Percentiles rank a stretch among this genome's conserved stretches.
phyloP scores from a whole-genome alignment of 2,797 vertebrate species.

The Botia almorhae region DNA sequence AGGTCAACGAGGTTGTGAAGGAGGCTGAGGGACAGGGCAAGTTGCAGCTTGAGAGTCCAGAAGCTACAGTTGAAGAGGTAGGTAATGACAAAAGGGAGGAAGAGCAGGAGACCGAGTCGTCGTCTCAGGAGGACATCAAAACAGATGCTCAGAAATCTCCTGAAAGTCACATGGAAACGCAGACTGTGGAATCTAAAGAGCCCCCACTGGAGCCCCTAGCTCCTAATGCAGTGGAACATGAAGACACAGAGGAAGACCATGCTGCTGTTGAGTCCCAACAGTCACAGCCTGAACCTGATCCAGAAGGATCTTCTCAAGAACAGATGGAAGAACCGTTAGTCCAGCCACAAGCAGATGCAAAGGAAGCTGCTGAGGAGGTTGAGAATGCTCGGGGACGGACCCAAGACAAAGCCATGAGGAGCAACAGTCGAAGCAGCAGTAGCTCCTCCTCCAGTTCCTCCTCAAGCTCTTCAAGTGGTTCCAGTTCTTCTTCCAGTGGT shows the following conservation, averaged over 20 bases:
- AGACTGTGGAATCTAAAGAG: constrained; percentile 26
- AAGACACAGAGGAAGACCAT: not conserved
- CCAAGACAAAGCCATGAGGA: constrained; percentile 79
- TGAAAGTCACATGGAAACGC: constrained; percentile 29
- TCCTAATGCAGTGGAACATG: not conserved
- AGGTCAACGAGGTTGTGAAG: constrained; percentile 69
- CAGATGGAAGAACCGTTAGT: constrained; percentile 18
- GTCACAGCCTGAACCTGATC: not conserved
- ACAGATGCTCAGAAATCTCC: constrained; percentile 46
- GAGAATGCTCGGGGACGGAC: constrained; percentile 74
- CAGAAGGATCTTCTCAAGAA: constrained; percentile 11
- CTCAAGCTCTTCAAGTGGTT: constrained; percentile 74
- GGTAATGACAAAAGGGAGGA: constrained; percentile 77
- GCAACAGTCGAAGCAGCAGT: constrained; percentile 78
- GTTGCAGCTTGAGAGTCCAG: constrained; percentile 76
- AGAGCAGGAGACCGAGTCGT: constrained; percentile 58
- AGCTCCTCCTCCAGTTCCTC: constrained; percentile 79
- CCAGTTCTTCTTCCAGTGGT: constrained; percentile 78
- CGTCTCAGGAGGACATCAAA: constrained; percentile 66
- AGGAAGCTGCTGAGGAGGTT: constrained; percentile 62
- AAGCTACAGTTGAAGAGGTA: constrained; percentile 78
- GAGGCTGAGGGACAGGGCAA: constrained; percentile 66
- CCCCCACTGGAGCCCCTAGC: constrained; percentile 14
- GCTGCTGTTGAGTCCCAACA: constrained; percentile 18
- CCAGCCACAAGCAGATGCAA: constrained; percentile 70